Evolutionary conservation across 2,113 vertebrate genomes (phyloP).

Genomic region (Papio anubis): DNA sequence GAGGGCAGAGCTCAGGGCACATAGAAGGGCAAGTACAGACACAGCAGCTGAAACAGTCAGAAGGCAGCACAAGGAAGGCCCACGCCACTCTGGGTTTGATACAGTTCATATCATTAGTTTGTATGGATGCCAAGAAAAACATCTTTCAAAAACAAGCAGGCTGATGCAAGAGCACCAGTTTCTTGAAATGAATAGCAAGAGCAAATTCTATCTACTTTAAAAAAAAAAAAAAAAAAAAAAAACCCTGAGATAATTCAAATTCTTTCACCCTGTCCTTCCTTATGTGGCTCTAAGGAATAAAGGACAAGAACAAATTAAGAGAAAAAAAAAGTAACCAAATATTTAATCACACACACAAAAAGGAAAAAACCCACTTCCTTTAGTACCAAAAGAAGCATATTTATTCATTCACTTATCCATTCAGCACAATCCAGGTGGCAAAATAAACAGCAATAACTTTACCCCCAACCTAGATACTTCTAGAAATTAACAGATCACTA

Average conservation of each 20-base stretch:
- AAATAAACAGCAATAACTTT: neutral
- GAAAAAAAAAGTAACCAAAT: neutral
- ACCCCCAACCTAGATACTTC: neutral
- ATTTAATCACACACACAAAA: neutral
- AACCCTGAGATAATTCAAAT: neutral
- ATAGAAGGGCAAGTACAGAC: neutral
- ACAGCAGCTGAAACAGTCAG: neutral
- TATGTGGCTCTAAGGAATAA: neutral
- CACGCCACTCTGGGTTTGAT: neutral
- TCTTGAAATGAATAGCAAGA: neutral
- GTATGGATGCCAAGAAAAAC: neutral
- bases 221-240: neutral
- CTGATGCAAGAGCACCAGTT: neutral
- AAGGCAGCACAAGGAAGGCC: neutral
- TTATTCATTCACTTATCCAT: neutral
- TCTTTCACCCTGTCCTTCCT: neutral
- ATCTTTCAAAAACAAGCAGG: neutral
- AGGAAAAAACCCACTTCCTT: neutral
- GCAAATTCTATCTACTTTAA: neutral
- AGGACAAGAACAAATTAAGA: neutral
- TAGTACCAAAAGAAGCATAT: neutral
- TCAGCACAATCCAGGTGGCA: neutral
- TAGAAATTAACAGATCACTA: constrained; percentile 18
- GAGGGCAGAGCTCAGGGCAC: neutral
- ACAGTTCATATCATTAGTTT: neutral